These are phyloP conservation scores for Acromyrmex charruanus DNA, from an alignment of 1,140 invertebrate genomes.

Conservation along the genomic window DNA sequence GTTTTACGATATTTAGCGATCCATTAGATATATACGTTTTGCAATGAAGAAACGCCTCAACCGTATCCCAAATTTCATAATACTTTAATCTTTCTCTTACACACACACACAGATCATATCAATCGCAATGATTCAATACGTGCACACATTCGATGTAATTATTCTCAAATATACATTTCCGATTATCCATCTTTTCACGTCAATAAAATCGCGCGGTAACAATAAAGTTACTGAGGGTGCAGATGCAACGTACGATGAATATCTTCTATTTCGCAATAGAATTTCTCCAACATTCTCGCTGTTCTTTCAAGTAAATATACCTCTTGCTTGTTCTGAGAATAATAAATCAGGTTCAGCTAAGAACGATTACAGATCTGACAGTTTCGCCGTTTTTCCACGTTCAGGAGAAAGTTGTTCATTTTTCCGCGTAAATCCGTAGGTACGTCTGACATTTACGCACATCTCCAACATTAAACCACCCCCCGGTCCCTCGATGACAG, in stretches of 20 bases:
- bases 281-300: background rate
- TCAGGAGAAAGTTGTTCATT: conserved; percentile 24
- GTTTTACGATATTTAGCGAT: background rate
- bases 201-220: conserved; percentile 34
- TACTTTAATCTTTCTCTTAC: background rate
- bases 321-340: conserved; percentile 2
- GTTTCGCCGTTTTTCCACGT: background rate
- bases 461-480: conserved; percentile 36
- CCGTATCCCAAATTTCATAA: background rate
- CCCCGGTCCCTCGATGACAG: no score
- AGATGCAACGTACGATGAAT: conserved; percentile 39
- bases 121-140: background rate
- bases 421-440: background rate
- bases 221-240: conserved; percentile 17
- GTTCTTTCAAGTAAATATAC: conserved; percentile 12
- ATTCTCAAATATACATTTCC: background rate
- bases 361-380: conserved; percentile 30
- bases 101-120: background rate
- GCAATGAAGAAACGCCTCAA: background rate
- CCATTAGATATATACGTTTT: background rate
- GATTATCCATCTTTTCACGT: conserved; percentile 11
- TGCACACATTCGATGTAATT: background rate
- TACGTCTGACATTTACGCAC: conserved; percentile 24
- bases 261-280: conserved; percentile 22
- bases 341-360: conserved; percentile 55